phyloP scores from a whole-genome alignment of 1,140 invertebrate species.

The Phymorhynchus buccinoides region DNA sequence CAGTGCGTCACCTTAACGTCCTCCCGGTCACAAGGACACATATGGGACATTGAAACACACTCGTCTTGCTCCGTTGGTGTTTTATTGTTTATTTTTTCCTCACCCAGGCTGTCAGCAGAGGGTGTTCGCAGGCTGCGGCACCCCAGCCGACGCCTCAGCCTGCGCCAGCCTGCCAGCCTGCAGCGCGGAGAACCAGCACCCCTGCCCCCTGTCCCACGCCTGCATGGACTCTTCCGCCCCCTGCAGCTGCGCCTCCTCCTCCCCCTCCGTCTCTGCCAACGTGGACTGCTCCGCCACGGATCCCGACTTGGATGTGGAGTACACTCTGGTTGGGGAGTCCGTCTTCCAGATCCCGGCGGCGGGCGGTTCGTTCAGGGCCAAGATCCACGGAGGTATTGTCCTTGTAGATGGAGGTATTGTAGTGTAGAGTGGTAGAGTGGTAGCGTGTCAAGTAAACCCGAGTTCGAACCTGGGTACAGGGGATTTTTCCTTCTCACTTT shows the following conservation, averaged over 20 bases:
- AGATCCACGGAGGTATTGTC: neutral
- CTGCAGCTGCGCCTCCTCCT: constrained; percentile 39
- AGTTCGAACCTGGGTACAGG: too few relatives aligned
- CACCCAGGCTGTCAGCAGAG: constrained; percentile 46
- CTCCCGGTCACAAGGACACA: too few relatives aligned
- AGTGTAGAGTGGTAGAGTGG: too few relatives aligned
- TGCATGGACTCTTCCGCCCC: constrained; percentile 25
- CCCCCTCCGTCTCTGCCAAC: neutral
- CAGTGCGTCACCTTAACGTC: too few relatives aligned
- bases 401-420: too few relatives aligned
- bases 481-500: too few relatives aligned
- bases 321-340: constrained; percentile 24
- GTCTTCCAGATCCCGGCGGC: constrained; percentile 18
- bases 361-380: neutral
- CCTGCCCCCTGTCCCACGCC: constrained; percentile 33
- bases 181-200: constrained; percentile 18
- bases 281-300: constrained; percentile 26
- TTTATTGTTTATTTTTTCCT: neutral
- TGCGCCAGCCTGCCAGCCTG: neutral
- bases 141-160: neutral
- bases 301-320: neutral
- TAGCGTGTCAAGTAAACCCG: too few relatives aligned
- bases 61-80: too few relatives aligned
- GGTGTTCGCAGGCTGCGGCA: constrained; percentile 14
- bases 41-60: too few relatives aligned